Percentiles rank a stretch among this genome's conserved stretches.
These are phyloP conservation scores for Polydrusus tereticollis DNA, from an alignment of 2,888 invertebrate species.

Conservation along the genomic window DNA sequence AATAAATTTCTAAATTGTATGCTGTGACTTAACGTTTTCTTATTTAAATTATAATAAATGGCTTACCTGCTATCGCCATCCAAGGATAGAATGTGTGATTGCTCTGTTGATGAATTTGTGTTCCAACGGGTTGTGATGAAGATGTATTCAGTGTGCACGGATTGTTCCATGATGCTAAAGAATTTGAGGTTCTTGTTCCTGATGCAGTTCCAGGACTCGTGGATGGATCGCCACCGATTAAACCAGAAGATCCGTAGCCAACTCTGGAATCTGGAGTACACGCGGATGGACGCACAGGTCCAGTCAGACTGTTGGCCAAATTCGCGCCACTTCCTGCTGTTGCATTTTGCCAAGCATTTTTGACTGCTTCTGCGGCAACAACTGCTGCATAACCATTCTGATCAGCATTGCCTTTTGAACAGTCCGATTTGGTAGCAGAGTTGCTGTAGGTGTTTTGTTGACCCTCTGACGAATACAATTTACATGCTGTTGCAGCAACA, in stretches of 20 bases:
- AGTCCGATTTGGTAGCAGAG: constrained; percentile 78
- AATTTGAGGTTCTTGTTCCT: constrained; percentile 69
- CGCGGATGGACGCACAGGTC: constrained; percentile 85
- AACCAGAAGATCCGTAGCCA: constrained; percentile 80
- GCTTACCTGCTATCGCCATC: constrained; percentile 99
- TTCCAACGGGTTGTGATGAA: constrained; percentile 81
- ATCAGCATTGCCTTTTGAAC: constrained; percentile 76
- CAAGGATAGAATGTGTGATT: constrained; percentile 97
- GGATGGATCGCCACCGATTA: constrained; percentile 81
- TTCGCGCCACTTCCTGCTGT: constrained; percentile 75
- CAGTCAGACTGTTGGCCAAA: constrained; percentile 73
- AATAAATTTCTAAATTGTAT: background rate
- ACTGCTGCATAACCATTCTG: constrained; percentile 78
- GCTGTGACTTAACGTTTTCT: background rate
- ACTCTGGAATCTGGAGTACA: constrained; percentile 90
- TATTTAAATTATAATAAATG: constrained; percentile 18
- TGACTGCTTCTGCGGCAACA: constrained; percentile 76
- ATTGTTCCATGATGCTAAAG: constrained; percentile 86
- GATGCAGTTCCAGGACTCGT: constrained; percentile 81
- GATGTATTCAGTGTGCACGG: constrained; percentile 88
- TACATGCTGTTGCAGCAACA: constrained; percentile 86
- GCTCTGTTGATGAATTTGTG: constrained; percentile 90
- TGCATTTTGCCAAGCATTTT: constrained; percentile 79
- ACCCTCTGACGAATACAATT: constrained; percentile 77
- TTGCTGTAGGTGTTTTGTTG: constrained; percentile 73